Base-by-base conservation (phyloP, 2,888 invertebrate genomes). In the Ophioninae sp. region DNA sequence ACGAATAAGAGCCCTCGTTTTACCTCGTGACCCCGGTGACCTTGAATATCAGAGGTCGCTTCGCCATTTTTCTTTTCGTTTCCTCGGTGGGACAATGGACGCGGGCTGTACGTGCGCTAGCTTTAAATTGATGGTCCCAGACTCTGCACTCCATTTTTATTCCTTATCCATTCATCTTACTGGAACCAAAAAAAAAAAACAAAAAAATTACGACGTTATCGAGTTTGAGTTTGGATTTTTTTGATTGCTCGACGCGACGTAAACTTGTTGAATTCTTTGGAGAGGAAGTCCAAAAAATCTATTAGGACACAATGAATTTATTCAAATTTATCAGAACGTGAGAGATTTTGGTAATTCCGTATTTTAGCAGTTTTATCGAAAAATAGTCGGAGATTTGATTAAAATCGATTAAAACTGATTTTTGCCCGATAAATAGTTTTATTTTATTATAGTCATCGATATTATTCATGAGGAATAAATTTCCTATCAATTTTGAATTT, bases 31-130 rank as follows among this genome's bases (percentile, higher is more conserved):
- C 23, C 76, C 56, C 41, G 21, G 68, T 39, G 75, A 65, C 64
- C 75, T 75, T 75, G 64, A 56, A 65, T 39, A 39, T 65, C 65
- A 56, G 56, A 65, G 73, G 30, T 62, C 50, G 13, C 30, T n/a
- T 23, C 73, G 41, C 73, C 44, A 20, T 64, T 74, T 74, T 20
- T 10, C 62, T 50, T 74, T 61, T 73, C 23, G 10, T 17, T 50
- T 73, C 41, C 41, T 50, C 44, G 30, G 13, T 50, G 41, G 61
- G 41, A 72, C 20, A 72, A 59, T 41, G 41, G 61, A 44, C 61
- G 23, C 30, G 59, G 21, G 20, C 17, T 41, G 7, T 59, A 21
- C 20, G 39, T 20, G 37, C 10, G 23, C 21, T 23, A 3, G 62
- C 37, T 70, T 68, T 23, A 37, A 70, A 70, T 57, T 37, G 10